Percentiles rank a stretch among this genome's conserved stretches.
Evolutionary conservation across 2,113 vertebrate species (phyloP).

Genomic region (Chroicocephalus ridibundus): DNA sequence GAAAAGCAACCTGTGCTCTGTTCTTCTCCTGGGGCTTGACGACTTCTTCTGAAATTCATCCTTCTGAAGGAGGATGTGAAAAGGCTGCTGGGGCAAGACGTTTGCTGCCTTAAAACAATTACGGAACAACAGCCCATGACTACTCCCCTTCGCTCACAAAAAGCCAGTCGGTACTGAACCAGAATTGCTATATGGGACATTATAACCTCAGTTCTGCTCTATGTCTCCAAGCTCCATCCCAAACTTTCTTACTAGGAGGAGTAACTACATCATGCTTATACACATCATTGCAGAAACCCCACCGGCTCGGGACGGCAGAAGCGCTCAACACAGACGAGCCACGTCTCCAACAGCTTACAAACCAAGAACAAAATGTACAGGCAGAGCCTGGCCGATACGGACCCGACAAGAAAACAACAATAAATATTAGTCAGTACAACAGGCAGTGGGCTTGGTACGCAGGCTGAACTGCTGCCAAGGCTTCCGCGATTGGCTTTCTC

Average conservation of each 20-base stretch:
- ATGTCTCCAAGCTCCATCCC: background rate
- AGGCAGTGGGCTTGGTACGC: background rate
- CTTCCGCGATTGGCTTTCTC: background rate
- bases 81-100: background rate
- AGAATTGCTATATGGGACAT: accelerated
- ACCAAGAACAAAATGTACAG: constrained; percentile 2
- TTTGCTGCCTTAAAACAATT: background rate
- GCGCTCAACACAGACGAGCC: background rate
- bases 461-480: background rate
- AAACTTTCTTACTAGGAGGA: background rate
- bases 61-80: background rate
- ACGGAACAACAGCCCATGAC: accelerated
- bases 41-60: background rate
- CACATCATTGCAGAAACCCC: accelerated
- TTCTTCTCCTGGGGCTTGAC: background rate
- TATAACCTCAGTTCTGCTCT: background rate
- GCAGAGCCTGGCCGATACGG: background rate
- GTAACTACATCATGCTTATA: background rate
- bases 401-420: background rate
- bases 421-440: background rate
- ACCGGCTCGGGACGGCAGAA: accelerated
- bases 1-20: background rate
- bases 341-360: background rate
- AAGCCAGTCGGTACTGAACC: background rate
- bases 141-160: accelerated